Evolutionary conservation across 2,113 vertebrate genomes (phyloP).

Genomic region (Brienomyrus brachyistius): DNA sequence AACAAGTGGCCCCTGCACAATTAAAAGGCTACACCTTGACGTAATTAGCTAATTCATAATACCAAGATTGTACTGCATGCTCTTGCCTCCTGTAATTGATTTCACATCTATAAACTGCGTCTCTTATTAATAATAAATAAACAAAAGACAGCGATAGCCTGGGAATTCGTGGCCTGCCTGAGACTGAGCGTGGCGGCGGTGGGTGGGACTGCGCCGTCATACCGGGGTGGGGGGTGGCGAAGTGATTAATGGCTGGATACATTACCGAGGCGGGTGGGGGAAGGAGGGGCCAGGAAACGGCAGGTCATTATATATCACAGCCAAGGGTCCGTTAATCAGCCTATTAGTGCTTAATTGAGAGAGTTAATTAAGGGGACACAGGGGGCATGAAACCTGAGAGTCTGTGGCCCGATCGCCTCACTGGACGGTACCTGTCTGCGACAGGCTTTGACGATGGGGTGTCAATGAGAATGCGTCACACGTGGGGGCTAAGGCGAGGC

Average conservation of each 20-base stretch:
- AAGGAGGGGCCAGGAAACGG: slow-evolving; percentile 47
- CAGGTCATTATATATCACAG: slow-evolving; percentile 55
- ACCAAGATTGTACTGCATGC: slow-evolving; percentile 19
- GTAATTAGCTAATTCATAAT: slow-evolving; percentile 1
- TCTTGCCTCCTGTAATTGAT: slow-evolving; percentile 33
- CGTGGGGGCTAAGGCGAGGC: neutral
- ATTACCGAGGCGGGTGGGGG: slow-evolving; percentile 38
- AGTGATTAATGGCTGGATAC: slow-evolving; percentile 49
- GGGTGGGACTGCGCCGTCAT: neutral
- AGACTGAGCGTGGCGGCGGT: slow-evolving; percentile 8
- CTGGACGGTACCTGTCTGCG: neutral
- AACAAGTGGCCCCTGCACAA: neutral
- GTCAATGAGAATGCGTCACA: too few species aligned
- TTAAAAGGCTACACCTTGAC: slow-evolving; percentile 28
- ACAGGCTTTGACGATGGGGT: neutral
- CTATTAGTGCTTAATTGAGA: slow-evolving; percentile 66
- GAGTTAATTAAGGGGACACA: slow-evolving; percentile 60
- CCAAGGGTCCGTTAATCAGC: slow-evolving; percentile 61
- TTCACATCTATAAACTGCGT: slow-evolving; percentile 16
- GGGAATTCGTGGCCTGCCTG: neutral
- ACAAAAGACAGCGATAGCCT: slow-evolving; percentile 17
- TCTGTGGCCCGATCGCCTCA: neutral
- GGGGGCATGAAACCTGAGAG: slow-evolving; percentile 47
- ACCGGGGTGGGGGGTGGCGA: neutral
- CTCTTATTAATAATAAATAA: slow-evolving; percentile 10